Conservation (phyloP, 2,113 vertebrate genomes). For the Eulemur rufifrons region DNA sequence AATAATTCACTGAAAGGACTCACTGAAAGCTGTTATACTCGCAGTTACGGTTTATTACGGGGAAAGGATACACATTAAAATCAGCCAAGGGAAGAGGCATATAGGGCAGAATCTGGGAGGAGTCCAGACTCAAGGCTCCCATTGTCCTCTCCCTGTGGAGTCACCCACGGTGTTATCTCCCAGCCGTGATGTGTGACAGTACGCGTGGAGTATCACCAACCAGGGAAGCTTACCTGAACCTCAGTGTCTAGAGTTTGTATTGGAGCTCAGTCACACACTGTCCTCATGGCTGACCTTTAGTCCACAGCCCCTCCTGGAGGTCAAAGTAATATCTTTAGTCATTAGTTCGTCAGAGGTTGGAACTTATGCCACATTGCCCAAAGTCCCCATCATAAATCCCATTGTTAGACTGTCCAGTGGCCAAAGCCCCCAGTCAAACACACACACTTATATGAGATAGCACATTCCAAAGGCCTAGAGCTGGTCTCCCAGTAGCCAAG, state of each 20-base stretch:
- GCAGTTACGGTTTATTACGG: neutral
- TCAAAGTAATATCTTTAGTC: neutral
- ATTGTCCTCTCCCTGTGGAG: fast-evolving
- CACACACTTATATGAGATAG: neutral
- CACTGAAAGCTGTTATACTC: neutral
- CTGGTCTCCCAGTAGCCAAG: neutral
- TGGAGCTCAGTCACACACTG: fast-evolving
- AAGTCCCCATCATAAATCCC: neutral
- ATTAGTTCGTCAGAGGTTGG: neutral
- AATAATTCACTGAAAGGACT: neutral
- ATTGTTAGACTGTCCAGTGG: neutral
- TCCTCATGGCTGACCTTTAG: neutral
- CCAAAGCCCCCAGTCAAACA: neutral
- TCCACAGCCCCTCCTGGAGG: neutral
- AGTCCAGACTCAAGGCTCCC: neutral
- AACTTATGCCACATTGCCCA: neutral
- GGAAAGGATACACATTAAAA: neutral
- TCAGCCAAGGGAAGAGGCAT: neutral
- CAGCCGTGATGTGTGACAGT: neutral
- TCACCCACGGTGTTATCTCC: fast-evolving
- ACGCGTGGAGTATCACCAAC: fast-evolving
- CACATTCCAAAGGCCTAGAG: neutral
- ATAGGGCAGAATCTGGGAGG: neutral
- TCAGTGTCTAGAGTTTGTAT: neutral
- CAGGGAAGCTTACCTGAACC: neutral